Conservation (phyloP, 2,888 invertebrate species). For the Agrenia bidenticulata region DNA sequence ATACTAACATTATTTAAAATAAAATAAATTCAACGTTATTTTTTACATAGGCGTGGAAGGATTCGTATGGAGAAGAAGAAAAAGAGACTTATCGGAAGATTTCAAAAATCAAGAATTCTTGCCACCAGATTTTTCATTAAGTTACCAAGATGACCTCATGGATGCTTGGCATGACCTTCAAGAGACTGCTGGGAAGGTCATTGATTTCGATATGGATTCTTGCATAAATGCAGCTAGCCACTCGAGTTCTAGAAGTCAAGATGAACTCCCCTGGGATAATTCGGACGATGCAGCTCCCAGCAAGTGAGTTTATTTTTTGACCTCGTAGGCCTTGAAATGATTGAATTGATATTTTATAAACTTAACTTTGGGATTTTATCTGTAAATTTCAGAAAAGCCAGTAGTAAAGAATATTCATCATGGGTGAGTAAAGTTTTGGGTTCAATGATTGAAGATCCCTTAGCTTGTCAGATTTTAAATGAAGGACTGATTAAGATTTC, state of each 20-base stretch:
- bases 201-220: constrained; percentile 28
- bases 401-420: constrained; percentile 22
- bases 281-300: not conserved
- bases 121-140: not conserved
- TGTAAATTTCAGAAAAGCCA: too few species aligned
- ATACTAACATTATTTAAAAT: too few species aligned
- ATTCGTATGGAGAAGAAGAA: constrained; percentile 15
- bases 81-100: not conserved
- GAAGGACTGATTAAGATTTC: constrained; percentile 20
- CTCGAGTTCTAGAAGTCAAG: not conserved
- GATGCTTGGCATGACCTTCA: constrained; percentile 32
- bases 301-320: not conserved
- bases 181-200: constrained; percentile 17
- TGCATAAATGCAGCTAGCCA: constrained; percentile 24
- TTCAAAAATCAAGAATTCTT: too few species aligned
- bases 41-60: constrained; percentile 15
- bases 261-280: too few species aligned
- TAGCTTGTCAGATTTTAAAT: constrained; percentile 45
- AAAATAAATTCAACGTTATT: not conserved
- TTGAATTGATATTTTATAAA: not conserved
- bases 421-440: constrained; percentile 46
- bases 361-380: too few species aligned
- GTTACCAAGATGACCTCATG: constrained; percentile 24
- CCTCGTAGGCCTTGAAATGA: not conserved
- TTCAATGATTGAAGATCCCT: constrained; percentile 37